Base-by-base conservation (phyloP, 2,888 invertebrate species). In the Microplitis manilae region DNA sequence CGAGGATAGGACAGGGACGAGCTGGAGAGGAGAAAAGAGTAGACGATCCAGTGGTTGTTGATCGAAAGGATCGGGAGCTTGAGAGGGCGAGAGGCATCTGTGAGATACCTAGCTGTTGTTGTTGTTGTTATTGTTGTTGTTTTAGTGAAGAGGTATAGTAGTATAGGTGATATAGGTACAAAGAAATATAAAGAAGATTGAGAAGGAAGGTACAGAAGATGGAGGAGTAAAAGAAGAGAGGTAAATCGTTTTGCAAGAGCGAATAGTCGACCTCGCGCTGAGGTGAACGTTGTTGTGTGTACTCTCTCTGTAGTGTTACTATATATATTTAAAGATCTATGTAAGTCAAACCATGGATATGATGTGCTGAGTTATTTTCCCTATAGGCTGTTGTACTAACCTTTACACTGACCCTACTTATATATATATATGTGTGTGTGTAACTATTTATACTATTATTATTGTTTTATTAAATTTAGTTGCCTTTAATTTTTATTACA, bases 191-290 rank as follows among this genome's bases (percentile, higher is more conserved):
- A 79, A 76, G 78, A 82, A 76, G 75, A 60, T 77, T 73, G 76
- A 76, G 20, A 60, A 60, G n/a, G 62, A 38, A 75, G 73, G 76
- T 64, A 59, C 76, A 71, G 77, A 76, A 50, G 50, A 50, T 50
- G 50, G 50, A 50, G 50, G 13, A 50, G 13, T 50, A 50, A 73
- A 41, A 73, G 73, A 71, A 77, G 77, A 77, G 79, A 80, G 79
- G 83, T 83, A 85, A 85, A 85, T 84, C 83, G 86, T 84, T 84
- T 84, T 81, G 82, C 83, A 83, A 83, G 84, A 81, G 80, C 79
- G 82, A 82, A 82, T 81, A 83, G 75, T 72, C 81, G 80, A 80
- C 78, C 82, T 81, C 80, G 79, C 76, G 77, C 40, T 70, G 80
- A 80, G 81, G 80, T 79, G 80, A 82, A 79, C 79, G 79, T 76